Evolutionary conservation across 2,888 invertebrate genomes (phyloP).

Genomic region (Neocrepidodera transversa): DNA sequence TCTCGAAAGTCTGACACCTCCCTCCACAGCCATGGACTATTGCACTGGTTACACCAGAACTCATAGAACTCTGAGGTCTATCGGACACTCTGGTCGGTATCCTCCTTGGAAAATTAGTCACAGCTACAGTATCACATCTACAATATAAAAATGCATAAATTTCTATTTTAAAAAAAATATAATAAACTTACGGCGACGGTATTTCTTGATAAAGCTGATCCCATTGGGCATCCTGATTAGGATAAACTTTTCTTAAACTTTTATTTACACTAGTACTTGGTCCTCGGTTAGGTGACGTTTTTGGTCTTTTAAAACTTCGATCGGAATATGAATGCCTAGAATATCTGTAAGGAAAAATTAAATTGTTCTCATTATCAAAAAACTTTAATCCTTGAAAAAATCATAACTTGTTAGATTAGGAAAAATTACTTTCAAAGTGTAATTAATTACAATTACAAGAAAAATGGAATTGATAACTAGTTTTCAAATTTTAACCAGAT

Average conservation of each 20-base stretch:
- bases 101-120: slow-evolving; percentile 35
- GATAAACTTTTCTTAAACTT: slow-evolving; percentile 47
- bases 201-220: slow-evolving; percentile 52
- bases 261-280: slow-evolving; percentile 37
- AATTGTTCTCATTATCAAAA: not conserved
- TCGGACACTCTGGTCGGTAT: slow-evolving; percentile 46
- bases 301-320: slow-evolving; percentile 40
- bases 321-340: slow-evolving; percentile 44
- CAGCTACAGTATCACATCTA: slow-evolving; percentile 44
- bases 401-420: too few species aligned
- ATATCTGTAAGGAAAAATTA: slow-evolving; percentile 30
- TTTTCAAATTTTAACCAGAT: too few species aligned
- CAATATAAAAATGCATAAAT: slow-evolving; percentile 20
- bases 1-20: slow-evolving; percentile 74
- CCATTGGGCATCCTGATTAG: slow-evolving; percentile 44
- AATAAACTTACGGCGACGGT: slow-evolving; percentile 47
- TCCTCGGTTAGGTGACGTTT: slow-evolving; percentile 34
- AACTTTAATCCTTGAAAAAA: not conserved
- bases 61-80: slow-evolving; percentile 56
- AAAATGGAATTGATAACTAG: too few species aligned
- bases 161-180: too few species aligned
- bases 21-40: slow-evolving; percentile 71
- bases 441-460: too few species aligned
- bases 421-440: too few species aligned
- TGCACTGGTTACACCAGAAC: slow-evolving; percentile 59